Evolutionary conservation across 2,888 invertebrate genomes (phyloP).

Genomic region (Plusia festucae): DNA sequence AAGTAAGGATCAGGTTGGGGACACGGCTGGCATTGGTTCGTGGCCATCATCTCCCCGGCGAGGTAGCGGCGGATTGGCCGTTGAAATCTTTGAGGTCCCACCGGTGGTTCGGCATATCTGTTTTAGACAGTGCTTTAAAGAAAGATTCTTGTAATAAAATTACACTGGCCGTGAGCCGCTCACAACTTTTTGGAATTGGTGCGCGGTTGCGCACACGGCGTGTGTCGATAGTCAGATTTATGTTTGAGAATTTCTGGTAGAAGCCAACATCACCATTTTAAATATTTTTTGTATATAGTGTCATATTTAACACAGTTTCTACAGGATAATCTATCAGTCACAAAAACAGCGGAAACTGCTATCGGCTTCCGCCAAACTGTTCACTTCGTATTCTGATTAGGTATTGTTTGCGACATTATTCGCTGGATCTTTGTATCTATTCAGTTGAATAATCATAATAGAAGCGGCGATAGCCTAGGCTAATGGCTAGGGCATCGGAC

Average conservation of each 20-base stretch:
- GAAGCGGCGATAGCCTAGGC: no score
- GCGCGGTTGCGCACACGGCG: no score
- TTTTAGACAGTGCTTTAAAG: not conserved
- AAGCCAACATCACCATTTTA: no score
- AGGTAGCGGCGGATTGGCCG: constrained; percentile 80
- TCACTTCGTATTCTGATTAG: constrained; percentile 23
- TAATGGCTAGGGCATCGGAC: no score
- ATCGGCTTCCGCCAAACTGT: constrained; percentile 64
- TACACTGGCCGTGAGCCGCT: no score
- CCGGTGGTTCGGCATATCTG: constrained; percentile 86
- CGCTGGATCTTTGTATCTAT: constrained; percentile 10
- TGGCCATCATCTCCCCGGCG: constrained; percentile 77
- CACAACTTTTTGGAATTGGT: no score
- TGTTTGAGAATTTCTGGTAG: not conserved
- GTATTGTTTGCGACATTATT: not conserved
- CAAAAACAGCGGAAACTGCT: constrained; percentile 60
- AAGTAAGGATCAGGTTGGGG: constrained; percentile 77
- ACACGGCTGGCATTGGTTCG: constrained; percentile 75
- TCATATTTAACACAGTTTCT: constrained; percentile 15
- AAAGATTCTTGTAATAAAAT: no score
- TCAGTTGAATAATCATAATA: no score
- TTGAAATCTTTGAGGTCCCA: constrained; percentile 81
- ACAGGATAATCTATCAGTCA: constrained; percentile 44
- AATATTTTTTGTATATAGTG: no score
- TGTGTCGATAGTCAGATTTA: not conserved